phyloP scores from a whole-genome alignment of 2,113 vertebrate genomes.

The Columba janthina region DNA sequence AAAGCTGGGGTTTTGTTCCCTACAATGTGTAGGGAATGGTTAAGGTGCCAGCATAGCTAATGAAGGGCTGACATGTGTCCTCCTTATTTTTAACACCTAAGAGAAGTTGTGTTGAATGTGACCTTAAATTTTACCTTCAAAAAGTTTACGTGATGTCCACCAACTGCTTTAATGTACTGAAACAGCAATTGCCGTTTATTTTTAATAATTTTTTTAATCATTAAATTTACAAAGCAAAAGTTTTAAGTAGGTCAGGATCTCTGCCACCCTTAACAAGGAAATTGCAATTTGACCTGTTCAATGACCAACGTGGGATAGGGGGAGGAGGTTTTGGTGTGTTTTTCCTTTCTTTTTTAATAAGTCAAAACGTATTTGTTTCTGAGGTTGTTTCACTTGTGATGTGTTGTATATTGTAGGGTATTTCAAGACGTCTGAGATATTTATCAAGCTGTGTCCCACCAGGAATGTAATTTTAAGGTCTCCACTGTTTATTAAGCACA shows the following conservation, averaged over 20 bases:
- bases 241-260: not conserved
- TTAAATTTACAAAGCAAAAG: not conserved
- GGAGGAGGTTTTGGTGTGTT: not conserved
- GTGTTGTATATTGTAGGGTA: not conserved
- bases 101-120: not conserved
- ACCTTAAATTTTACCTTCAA: not conserved
- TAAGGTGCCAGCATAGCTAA: not conserved
- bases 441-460: slow-evolving; percentile 27
- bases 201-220: not conserved
- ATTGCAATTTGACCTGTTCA: not conserved
- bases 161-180: not conserved
- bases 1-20: not conserved
- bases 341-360: not conserved
- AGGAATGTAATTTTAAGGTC: slow-evolving; percentile 60
- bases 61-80: not conserved
- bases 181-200: not conserved
- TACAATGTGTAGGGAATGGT: not conserved
- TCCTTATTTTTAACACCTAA: not conserved
- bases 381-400: not conserved
- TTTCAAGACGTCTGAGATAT: slow-evolving; percentile 5
- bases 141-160: not conserved
- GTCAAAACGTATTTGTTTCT: not conserved
- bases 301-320: fast-evolving
- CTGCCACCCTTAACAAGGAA: slow-evolving; percentile 1
- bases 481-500: slow-evolving; percentile 57